A percentile compares a stretch with the other conserved stretches of the same genome.
phyloP scores from a whole-genome alignment of 1,140 invertebrate genomes.

The Hydropsyche tenuis region DNA sequence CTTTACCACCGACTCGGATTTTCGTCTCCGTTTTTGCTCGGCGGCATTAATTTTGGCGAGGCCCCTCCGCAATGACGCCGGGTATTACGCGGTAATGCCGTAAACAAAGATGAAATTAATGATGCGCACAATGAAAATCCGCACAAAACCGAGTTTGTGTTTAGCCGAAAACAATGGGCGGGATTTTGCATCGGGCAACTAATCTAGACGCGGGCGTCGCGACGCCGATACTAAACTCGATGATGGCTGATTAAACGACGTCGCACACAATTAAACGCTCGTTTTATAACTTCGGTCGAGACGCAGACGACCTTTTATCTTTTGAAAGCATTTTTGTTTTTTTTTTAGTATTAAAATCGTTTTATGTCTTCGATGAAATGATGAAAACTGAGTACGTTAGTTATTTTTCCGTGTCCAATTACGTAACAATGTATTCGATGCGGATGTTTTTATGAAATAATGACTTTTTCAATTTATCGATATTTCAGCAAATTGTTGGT shows the following conservation, averaged over 20 bases:
- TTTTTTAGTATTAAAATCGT: too few relatives aligned
- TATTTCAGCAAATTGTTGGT: too few relatives aligned
- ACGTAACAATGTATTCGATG: too few relatives aligned
- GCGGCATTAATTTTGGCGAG: conserved; percentile 46
- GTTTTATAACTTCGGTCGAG: too few relatives aligned
- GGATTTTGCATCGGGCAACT: conserved; percentile 47
- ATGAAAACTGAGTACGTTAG: too few relatives aligned
- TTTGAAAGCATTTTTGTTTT: too few relatives aligned
- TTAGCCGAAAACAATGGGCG: conserved; percentile 46
- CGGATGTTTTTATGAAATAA: too few relatives aligned
- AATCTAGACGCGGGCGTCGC: conserved; percentile 43
- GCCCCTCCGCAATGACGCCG: conserved; percentile 32
- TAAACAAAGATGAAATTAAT: conserved; percentile 51
- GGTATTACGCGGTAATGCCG: conserved; percentile 49
- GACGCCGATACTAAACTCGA: conserved; percentile 33
- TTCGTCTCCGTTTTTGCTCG: conserved; percentile 37
- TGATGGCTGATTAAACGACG: conserved; percentile 12
- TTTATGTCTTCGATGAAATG: too few relatives aligned
- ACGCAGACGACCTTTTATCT: too few relatives aligned
- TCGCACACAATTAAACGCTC: conserved; percentile 2
- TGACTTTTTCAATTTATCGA: too few relatives aligned
- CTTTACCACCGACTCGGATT: background rate
- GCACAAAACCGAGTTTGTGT: conserved; percentile 50
- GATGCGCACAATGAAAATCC: conserved; percentile 50
- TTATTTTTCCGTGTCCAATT: too few relatives aligned